Conservation (phyloP, 2,888 invertebrate species). For the Venusia cambrica region DNA sequence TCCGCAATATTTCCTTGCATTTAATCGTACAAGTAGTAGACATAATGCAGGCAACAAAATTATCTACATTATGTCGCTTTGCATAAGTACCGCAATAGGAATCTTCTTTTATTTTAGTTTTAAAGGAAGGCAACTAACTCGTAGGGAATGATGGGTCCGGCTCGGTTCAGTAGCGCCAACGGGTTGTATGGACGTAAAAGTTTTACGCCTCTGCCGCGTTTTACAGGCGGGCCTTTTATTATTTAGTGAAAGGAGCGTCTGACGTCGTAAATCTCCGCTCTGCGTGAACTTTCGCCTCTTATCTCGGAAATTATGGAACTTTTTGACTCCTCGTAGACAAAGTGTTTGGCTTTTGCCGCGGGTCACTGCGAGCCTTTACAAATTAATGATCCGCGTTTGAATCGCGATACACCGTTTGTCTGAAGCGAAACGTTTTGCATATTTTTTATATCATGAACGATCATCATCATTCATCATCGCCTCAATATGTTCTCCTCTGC, state of each 20-base stretch:
- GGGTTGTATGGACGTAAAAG: conserved; percentile 79
- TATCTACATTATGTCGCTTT: too few species aligned
- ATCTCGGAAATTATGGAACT: conserved; percentile 80
- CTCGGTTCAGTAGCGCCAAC: conserved; percentile 66
- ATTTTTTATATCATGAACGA: too few species aligned
- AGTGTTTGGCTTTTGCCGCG: conserved; percentile 75
- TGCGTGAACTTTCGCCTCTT: conserved; percentile 81
- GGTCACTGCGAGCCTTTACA: conserved; percentile 71
- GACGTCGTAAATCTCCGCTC: conserved; percentile 80
- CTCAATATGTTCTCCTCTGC: too few species aligned
- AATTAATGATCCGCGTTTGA: conserved; percentile 61
- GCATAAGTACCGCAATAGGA: too few species aligned
- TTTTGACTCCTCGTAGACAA: conserved; percentile 77
- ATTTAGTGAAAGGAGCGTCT: conserved; percentile 80
- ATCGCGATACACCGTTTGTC: conserved; percentile 33
- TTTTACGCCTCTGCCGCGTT: conserved; percentile 77
- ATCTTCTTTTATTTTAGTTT: too few species aligned
- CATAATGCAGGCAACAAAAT: too few species aligned
- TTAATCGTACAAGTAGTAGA: too few species aligned
- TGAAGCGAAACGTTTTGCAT: too few species aligned
- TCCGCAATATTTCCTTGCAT: too few species aligned
- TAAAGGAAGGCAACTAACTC: too few species aligned
- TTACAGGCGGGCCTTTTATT: conserved; percentile 80
- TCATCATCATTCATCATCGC: too few species aligned
- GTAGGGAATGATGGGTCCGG: conserved; percentile 50